phyloP scores from a whole-genome alignment of 2,113 vertebrate species.

The Triplophysa siluroides region DNA sequence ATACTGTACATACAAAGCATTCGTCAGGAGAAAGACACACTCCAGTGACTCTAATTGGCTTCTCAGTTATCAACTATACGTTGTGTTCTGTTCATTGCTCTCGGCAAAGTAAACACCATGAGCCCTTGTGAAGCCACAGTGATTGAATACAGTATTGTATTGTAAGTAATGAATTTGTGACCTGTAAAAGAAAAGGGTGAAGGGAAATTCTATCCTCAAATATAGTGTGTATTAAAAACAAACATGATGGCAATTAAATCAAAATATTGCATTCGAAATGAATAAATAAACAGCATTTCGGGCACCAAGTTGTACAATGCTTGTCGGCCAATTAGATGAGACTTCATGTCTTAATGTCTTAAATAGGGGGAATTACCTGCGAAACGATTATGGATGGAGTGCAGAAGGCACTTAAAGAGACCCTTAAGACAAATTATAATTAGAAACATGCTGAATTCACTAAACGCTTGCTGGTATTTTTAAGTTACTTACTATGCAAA shows the following conservation, averaged over 20 bases:
- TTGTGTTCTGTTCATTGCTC: constrained; percentile 66
- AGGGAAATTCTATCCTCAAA: neutral
- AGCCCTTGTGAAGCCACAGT: constrained; percentile 69
- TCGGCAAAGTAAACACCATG: constrained; percentile 58
- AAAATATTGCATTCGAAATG: neutral
- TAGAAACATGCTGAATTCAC: too few species aligned
- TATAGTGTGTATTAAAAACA: neutral
- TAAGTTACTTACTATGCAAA: too few species aligned
- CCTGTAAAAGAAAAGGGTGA: constrained; percentile 20
- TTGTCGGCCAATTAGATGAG: too few species aligned
- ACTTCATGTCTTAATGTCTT: too few species aligned
- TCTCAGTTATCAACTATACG: constrained; percentile 66
- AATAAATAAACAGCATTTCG: neutral
- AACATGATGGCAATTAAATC: neutral
- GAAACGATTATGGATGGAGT: too few species aligned
- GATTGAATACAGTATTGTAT: constrained; percentile 72
- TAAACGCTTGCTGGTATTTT: too few species aligned
- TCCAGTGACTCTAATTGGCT: constrained; percentile 75
- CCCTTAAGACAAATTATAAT: too few species aligned
- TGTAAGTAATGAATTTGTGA: constrained; percentile 48
- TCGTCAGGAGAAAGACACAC: constrained; percentile 74
- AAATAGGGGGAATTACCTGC: too few species aligned
- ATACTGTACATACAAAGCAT: constrained; percentile 63
- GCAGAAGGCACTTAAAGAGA: too few species aligned
- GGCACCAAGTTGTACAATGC: too few species aligned